Evolutionary conservation across 1,140 invertebrate species (phyloP).

Genomic region (Glossosoma conforme): DNA sequence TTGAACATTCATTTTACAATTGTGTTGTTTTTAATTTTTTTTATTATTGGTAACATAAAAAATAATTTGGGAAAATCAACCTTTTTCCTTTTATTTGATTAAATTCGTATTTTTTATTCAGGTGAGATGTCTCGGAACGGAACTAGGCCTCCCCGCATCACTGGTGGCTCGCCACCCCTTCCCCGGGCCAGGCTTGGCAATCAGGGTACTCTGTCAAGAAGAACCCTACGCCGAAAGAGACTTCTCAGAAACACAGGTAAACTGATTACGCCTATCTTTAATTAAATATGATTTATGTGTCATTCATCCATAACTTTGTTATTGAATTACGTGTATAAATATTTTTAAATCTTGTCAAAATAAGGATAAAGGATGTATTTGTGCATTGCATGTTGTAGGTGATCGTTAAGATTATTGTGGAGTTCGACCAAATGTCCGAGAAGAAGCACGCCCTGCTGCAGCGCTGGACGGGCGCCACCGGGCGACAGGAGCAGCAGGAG

Average conservation of each 20-base stretch:
- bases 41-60: background rate
- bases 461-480: slow-evolving; percentile 77
- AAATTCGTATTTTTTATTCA: slow-evolving; percentile 16
- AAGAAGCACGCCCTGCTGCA: slow-evolving; percentile 91
- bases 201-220: slow-evolving; percentile 92
- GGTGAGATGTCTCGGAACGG: slow-evolving; percentile 69
- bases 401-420: slow-evolving; percentile 88
- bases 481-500: slow-evolving; percentile 65
- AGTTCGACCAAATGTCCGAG: slow-evolving; percentile 86
- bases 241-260: slow-evolving; percentile 88
- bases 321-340: no score
- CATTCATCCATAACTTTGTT: no score
- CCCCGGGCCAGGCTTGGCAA: slow-evolving; percentile 91
- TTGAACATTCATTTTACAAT: background rate
- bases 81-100: no score
- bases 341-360: no score
- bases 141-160: slow-evolving; percentile 81
- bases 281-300: slow-evolving; percentile 1
- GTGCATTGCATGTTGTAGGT: slow-evolving; percentile 50
- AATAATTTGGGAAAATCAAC: no score
- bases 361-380: background rate
- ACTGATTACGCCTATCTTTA: slow-evolving; percentile 10
- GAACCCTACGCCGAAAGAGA: slow-evolving; percentile 94
- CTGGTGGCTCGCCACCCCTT: slow-evolving; percentile 95
- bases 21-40: background rate